A percentile compares a stretch with the other conserved stretches of the same genome.
phyloP scores from a whole-genome alignment of 2,113 vertebrate species.

The Rhynchomys soricoides region DNA sequence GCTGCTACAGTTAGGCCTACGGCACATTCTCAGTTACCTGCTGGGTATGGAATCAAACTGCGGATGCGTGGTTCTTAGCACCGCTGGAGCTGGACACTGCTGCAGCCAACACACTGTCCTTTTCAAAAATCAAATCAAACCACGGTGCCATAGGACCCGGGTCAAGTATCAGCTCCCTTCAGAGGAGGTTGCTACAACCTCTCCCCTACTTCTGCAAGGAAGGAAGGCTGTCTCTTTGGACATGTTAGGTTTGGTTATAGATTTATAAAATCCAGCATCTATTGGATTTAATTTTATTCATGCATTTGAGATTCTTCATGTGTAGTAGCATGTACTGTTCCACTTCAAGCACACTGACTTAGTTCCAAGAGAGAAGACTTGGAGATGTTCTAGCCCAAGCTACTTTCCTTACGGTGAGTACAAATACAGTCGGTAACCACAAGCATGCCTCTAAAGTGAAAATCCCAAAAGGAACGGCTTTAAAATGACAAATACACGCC shows the following conservation, averaged over 20 bases:
- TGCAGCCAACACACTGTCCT: not conserved
- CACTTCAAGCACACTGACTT: not conserved
- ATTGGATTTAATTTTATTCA: not conserved
- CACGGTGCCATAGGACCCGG: not conserved
- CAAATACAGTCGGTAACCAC: not conserved
- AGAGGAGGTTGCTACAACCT: not conserved
- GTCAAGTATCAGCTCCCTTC: not conserved
- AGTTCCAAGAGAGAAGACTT: constrained; percentile 1
- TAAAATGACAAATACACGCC: not conserved
- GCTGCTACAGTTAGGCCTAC: not conserved
- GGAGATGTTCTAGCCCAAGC: not conserved
- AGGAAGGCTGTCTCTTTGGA: not conserved
- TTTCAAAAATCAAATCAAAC: not conserved
- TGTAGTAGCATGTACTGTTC: not conserved
- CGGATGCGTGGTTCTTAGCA: not conserved
- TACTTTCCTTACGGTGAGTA: not conserved
- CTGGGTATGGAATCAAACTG: not conserved
- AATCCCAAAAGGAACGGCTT: not conserved
- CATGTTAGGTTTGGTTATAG: not conserved
- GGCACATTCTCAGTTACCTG: not conserved
- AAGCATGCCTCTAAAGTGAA: not conserved
- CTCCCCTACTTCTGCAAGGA: not conserved
- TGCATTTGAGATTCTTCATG: not conserved
- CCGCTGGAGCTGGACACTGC: not conserved
- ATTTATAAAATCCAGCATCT: not conserved